Percentiles rank a stretch among this genome's conserved stretches.
Conservation (phyloP, 2,113 vertebrate genomes). For the Circaetus cinerascens region DNA sequence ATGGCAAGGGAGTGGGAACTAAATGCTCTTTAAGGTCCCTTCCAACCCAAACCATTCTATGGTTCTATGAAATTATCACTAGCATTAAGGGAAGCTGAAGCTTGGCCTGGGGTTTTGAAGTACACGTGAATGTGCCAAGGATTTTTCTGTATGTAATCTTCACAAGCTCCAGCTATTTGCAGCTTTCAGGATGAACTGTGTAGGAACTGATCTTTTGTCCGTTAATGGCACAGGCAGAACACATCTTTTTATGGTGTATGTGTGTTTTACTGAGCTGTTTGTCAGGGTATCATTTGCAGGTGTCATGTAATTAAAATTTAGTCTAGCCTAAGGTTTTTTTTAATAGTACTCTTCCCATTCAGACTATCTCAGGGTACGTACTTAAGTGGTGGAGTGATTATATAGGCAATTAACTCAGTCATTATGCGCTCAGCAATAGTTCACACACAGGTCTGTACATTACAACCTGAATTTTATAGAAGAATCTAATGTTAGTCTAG, state of each 20-base stretch:
- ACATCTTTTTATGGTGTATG: accelerated
- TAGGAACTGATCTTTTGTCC: not conserved
- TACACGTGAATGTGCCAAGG: not conserved
- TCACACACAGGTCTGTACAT: not conserved
- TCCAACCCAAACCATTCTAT: too few species aligned
- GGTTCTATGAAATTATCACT: not conserved
- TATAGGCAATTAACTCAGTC: not conserved
- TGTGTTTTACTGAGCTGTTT: not conserved
- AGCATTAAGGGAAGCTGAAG: not conserved
- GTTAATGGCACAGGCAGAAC: not conserved
- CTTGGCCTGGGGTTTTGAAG: not conserved
- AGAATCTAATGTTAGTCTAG: not conserved
- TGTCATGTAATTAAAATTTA: conserved; percentile 34
- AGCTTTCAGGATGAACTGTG: not conserved
- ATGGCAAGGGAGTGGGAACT: too few species aligned
- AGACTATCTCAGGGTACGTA: not conserved
- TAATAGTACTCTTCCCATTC: not conserved
- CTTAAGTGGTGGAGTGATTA: not conserved
- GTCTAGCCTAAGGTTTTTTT: not conserved
- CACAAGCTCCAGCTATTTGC: not conserved
- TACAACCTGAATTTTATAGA: not conserved
- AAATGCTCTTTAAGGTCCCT: too few species aligned
- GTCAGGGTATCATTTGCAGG: not conserved
- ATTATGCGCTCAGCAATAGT: not conserved
- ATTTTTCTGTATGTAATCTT: not conserved